These are phyloP conservation scores for Pseudopleuronectes americanus DNA, from an alignment of 2,797 vertebrate genomes.

Conservation along the genomic window DNA sequence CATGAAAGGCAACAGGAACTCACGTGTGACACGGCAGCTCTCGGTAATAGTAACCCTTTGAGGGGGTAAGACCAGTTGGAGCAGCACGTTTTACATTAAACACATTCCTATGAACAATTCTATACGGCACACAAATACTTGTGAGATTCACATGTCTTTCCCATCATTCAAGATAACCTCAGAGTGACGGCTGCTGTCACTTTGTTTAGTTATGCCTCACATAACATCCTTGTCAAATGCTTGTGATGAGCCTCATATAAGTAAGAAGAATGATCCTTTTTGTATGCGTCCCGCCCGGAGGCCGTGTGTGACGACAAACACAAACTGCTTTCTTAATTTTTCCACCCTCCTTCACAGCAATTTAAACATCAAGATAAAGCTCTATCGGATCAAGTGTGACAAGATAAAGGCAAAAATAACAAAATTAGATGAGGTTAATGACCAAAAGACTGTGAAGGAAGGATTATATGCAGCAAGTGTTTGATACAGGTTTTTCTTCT, in stretches of 20 bases:
- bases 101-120: too few species aligned
- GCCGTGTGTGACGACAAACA: slow-evolving; percentile 21
- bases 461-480: neutral
- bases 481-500: neutral
- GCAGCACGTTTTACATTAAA: too few species aligned
- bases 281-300: slow-evolving; percentile 29
- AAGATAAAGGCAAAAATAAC: neutral
- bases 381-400: neutral
- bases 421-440: neutral
- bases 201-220: neutral
- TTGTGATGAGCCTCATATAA: slow-evolving; percentile 38
- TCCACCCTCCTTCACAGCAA: slow-evolving; percentile 32
- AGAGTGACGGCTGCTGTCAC: neutral
- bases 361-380: slow-evolving; percentile 6
- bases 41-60: slow-evolving; percentile 9
- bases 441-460: neutral
- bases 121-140: neutral
- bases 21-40: slow-evolving; percentile 38
- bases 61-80: neutral
- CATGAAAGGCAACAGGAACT: slow-evolving; percentile 47
- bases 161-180: neutral
- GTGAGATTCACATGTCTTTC: neutral
- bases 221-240: slow-evolving; percentile 52
- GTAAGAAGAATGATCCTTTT: slow-evolving; percentile 39
- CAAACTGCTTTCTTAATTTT: slow-evolving; percentile 46